Percentiles rank a stretch among this genome's conserved stretches.
These are phyloP conservation scores for Nomada flava DNA, from an alignment of 2,888 invertebrate species.

Conservation along the genomic window DNA sequence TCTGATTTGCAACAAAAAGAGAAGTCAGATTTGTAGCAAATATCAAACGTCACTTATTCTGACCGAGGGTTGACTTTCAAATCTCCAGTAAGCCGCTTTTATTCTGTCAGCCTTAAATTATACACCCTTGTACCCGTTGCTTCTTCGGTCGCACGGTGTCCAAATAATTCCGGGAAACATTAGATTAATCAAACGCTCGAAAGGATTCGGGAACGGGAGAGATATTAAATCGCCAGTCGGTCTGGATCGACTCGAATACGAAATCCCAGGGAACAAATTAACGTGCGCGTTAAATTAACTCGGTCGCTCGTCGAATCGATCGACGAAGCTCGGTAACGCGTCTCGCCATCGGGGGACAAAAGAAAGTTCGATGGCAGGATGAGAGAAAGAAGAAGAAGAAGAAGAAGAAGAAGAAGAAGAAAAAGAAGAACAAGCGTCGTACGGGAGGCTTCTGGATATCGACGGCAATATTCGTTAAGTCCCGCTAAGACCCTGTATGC, in stretches of 20 bases:
- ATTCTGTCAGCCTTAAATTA: background rate
- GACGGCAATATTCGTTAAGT: constrained; percentile 82
- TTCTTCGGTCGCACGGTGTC: too few species aligned
- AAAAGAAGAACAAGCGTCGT: constrained; percentile 44
- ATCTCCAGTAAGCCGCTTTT: background rate
- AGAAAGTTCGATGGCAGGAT: constrained; percentile 51
- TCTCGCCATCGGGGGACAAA: constrained; percentile 60
- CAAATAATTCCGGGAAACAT: background rate
- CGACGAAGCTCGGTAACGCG: constrained; percentile 64
- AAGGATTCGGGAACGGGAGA: constrained; percentile 2
- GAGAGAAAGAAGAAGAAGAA: constrained; percentile 14
- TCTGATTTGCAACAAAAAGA: background rate
- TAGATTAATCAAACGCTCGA: constrained; percentile 21
- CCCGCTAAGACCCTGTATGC: constrained; percentile 79
- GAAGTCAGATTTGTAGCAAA: background rate
- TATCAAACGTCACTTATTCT: background rate
- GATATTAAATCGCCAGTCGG: constrained; percentile 26
- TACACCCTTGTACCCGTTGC: background rate
- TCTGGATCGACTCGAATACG: constrained; percentile 29
- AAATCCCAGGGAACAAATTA: constrained; percentile 52
- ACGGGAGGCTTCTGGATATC: constrained; percentile 75
- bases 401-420: background rate
- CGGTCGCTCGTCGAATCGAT: constrained; percentile 58
- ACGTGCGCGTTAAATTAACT: constrained; percentile 62
- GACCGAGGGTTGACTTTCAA: background rate